Base-by-base conservation (phyloP, 1,140 invertebrate genomes). In the Philotrypesis tridentata region DNA sequence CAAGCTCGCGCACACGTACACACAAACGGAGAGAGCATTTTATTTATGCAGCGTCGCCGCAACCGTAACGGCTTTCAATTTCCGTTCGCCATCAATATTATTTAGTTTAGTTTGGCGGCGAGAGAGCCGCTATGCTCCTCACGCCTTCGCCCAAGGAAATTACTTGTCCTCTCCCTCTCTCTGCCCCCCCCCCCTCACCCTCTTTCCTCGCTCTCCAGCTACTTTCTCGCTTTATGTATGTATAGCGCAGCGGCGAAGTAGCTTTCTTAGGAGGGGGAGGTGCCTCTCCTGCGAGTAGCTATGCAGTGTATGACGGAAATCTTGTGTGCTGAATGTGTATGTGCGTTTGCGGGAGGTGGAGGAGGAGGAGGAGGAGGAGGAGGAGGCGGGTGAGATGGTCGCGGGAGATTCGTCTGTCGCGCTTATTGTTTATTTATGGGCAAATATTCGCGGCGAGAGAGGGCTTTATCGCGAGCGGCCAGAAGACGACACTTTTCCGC, bases 41-140 rank as follows among this genome's bases (percentile, higher is more conserved):
- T 80, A 80, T 80, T 80, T 80, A 80, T 80, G 70, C 78, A 73
- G 33, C 25, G 25, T 8, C 48, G 48, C 43, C 87, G 85, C 89
- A 90, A 86, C 85, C 86, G 90, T 92, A 91, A 91, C 88, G 88
- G 90, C 89, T 90, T 91, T 91, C 90, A 92, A 91, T 92, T 92
- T 92, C 91, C 91, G 90, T 91, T 91, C 87, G 88, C 90, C 91
- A 91, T 92, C 91, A 92, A 92, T 92, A 92, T 91, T 91, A 92
- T 91, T 92, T 91, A 91, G 90, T 91, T 92, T 90, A 91, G 89
- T 90, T 91, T 87, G 87, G 86, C 29, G 67, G 40, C n/a, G 40
- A 67, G 12, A 67, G 12, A 78, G 84, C 84, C 77, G 83, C 85
- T 83, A 87, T 86, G 88, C 90, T 88, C 76, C 90, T 91, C 91